These are phyloP conservation scores for Yponomeuta cagnagella DNA, from an alignment of 2,888 invertebrate genomes.

Conservation along the genomic window DNA sequence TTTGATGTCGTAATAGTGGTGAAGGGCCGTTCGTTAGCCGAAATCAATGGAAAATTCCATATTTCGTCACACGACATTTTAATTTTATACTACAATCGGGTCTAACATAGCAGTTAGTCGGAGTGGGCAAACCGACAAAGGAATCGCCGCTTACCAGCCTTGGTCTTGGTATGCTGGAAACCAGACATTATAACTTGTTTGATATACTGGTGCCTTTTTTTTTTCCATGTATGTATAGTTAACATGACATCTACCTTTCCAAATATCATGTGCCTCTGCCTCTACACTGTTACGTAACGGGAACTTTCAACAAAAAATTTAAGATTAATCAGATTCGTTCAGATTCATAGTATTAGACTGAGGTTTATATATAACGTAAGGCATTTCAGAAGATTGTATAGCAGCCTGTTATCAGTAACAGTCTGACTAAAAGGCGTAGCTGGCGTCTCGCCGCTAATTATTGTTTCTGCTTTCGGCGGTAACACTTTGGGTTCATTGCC, in stretches of 20 bases:
- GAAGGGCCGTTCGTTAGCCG: conserved; percentile 14
- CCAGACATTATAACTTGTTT: background rate
- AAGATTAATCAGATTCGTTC: too few relatives aligned
- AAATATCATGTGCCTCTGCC: too few relatives aligned
- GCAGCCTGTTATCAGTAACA: conserved; percentile 16
- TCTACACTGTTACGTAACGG: too few relatives aligned
- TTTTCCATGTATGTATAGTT: too few relatives aligned
- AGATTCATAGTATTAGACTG: too few relatives aligned
- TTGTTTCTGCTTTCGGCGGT: conserved; percentile 45
- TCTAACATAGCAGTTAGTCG: too few relatives aligned
- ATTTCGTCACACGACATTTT: background rate
- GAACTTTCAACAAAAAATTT: too few relatives aligned
- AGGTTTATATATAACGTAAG: background rate
- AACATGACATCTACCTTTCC: too few relatives aligned
- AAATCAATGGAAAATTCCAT: conserved; percentile 15
- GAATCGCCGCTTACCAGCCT: background rate
- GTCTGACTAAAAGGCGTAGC: conserved; percentile 36
- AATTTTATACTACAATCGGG: background rate
- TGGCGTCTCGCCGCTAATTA: conserved; percentile 60
- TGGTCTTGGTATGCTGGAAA: background rate
- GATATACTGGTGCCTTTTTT: too few relatives aligned
- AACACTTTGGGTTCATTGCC: conserved; percentile 62
- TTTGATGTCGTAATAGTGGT: conserved; percentile 16
- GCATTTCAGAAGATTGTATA: conserved; percentile 7
- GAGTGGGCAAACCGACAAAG: background rate